phyloP scores from a whole-genome alignment of 2,888 invertebrate genomes.

The Ditula angustiorana region DNA sequence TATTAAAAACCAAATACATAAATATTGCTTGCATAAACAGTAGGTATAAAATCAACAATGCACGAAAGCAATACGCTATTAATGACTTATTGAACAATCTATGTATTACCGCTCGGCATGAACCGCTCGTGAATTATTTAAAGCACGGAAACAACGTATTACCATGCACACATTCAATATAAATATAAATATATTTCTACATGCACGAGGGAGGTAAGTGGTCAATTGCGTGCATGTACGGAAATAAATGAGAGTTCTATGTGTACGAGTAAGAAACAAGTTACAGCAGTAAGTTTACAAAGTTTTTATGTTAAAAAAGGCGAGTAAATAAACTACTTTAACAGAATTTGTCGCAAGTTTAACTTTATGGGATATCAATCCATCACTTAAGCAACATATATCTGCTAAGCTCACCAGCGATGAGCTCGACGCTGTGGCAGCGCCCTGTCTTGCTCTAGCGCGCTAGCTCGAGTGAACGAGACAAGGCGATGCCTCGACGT shows the following conservation, averaged over 20 bases:
- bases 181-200: background rate
- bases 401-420: too few relatives aligned
- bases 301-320: background rate
- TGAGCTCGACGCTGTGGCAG: too few relatives aligned
- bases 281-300: background rate
- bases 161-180: slow-evolving; percentile 9
- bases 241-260: slow-evolving; percentile 9
- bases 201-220: background rate
- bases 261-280: background rate
- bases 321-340: too few relatives aligned
- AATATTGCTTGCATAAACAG: background rate
- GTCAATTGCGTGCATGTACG: slow-evolving; percentile 7
- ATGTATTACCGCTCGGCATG: slow-evolving; percentile 7
- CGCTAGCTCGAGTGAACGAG: too few relatives aligned
- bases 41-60: background rate
- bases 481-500: too few relatives aligned
- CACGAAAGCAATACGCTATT: background rate
- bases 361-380: too few relatives aligned
- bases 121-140: slow-evolving; percentile 20
- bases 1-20: too few relatives aligned
- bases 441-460: too few relatives aligned
- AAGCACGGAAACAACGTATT: slow-evolving; percentile 11
- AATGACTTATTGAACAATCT: background rate
- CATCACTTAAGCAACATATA: too few relatives aligned
- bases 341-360: too few relatives aligned